Conservation (phyloP, 1,140 invertebrate genomes). For the Drosophila dunni region DNA sequence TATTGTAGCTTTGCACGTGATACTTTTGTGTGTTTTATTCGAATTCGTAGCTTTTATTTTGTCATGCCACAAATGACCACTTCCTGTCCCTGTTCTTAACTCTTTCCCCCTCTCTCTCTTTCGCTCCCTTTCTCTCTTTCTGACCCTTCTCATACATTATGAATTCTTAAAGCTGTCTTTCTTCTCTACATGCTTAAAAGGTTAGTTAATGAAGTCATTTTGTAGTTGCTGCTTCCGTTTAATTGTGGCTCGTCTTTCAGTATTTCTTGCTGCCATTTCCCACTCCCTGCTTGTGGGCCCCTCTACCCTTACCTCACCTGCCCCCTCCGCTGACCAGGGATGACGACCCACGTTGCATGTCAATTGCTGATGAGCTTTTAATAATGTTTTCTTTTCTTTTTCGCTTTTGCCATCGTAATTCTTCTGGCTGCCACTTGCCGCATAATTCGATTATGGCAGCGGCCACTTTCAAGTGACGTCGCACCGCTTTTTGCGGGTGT, state of each 20-base stretch:
- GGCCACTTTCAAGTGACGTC: conserved; percentile 68
- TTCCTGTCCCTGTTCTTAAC: conserved; percentile 6
- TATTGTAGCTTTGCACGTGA: conserved; percentile 7
- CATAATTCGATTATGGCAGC: conserved; percentile 78
- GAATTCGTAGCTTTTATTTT: neutral
- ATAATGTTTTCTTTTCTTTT: conserved; percentile 73
- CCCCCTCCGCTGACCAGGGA: neutral
- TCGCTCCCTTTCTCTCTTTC: neutral
- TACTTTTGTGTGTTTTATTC: conserved; percentile 1
- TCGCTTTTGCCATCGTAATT: conserved; percentile 75
- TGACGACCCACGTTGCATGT: conserved; percentile 58
- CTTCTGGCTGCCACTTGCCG: conserved; percentile 69
- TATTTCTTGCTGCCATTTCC: conserved; percentile 10
- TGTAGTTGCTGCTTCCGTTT: conserved; percentile 76
- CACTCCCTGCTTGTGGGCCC: conserved; percentile 9
- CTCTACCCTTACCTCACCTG: neutral
- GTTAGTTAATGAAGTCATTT: conserved; percentile 78
- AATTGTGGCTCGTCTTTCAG: conserved; percentile 61
- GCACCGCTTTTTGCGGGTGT: conserved; percentile 2
- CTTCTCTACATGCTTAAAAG: conserved; percentile 43
- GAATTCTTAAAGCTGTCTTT: conserved; percentile 31
- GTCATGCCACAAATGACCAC: conserved; percentile 5
- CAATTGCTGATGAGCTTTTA: conserved; percentile 82
- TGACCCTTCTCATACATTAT: neutral
- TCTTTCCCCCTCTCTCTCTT: neutral